phyloP scores from a whole-genome alignment of 2,797 vertebrate species.

The Tachyglossus aculeatus region DNA sequence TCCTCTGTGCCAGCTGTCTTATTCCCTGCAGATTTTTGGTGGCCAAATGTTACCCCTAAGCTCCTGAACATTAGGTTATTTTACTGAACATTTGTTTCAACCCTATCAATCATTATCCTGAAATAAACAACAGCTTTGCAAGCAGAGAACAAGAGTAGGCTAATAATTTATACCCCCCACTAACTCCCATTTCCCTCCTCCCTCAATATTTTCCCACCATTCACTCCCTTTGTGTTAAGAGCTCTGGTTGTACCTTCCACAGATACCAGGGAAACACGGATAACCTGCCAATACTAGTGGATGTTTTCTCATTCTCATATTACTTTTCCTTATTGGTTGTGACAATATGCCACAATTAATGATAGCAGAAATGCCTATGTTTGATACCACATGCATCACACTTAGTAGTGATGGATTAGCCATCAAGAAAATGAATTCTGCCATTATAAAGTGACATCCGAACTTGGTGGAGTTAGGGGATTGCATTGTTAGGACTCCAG shows the following conservation, averaged over 20 bases:
- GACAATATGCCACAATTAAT: conserved; percentile 79
- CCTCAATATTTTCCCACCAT: conserved; percentile 23
- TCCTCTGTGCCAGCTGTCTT: conserved; percentile 37
- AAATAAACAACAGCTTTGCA: conserved; percentile 62
- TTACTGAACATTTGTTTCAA: conserved; percentile 59
- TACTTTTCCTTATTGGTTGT: conserved; percentile 74
- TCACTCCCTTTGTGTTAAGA: conserved; percentile 41
- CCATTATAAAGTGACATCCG: conserved; percentile 73
- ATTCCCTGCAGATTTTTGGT: conserved; percentile 41
- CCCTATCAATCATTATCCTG: conserved; percentile 68
- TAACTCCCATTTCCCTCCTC: conserved; percentile 31
- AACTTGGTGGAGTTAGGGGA: conserved; percentile 72
- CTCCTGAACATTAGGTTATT: conserved; percentile 38
- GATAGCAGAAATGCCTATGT: conserved; percentile 74
- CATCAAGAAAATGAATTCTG: conserved; percentile 80
- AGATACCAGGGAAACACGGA: conserved; percentile 56
- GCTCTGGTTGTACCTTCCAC: conserved; percentile 54
- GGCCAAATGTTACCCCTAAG: conserved; percentile 51
- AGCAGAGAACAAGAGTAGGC: conserved; percentile 56
- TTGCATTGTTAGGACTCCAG: conserved; percentile 32
- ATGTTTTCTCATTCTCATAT: conserved; percentile 66
- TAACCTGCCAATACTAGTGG: conserved; percentile 64
- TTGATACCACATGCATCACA: conserved; percentile 77
- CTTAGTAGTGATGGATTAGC: conserved; percentile 79
- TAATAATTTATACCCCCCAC: conserved; percentile 67